phyloP scores from a whole-genome alignment of 2,113 vertebrate genomes.

The Helogale parvula region DNA sequence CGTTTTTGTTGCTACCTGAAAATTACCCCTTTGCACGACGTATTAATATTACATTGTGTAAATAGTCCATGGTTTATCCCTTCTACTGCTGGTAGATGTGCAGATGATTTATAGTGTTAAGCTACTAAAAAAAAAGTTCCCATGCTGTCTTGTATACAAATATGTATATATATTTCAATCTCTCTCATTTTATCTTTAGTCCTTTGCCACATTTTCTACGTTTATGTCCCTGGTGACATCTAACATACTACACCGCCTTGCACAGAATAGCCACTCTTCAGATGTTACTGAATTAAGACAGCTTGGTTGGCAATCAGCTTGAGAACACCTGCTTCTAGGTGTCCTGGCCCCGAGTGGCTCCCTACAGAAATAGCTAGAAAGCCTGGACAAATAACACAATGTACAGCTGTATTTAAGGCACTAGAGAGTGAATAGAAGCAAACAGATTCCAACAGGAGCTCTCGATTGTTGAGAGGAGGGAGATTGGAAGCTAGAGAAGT shows the following conservation, averaged over 20 bases:
- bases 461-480: neutral
- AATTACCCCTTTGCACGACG: neutral
- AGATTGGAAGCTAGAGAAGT: neutral
- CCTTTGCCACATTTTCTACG: neutral
- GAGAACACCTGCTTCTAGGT: neutral
- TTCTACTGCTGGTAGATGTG: neutral
- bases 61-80: neutral
- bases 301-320: neutral
- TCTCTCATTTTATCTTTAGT: neutral
- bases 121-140: neutral
- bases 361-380: neutral
- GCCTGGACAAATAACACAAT: neutral
- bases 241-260: neutral
- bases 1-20: neutral
- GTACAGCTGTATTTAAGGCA: neutral
- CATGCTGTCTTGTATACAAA: neutral
- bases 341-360: neutral
- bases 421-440: neutral
- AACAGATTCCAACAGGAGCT: neutral
- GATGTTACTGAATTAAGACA: neutral
- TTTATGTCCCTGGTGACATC: neutral
- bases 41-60: neutral
- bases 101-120: neutral
- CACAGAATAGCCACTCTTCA: conserved; percentile 4
- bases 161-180: neutral